These are phyloP conservation scores for Montipora capitata DNA, from an alignment of 92 coral and sea anemone genomes.

Conservation along the genomic window DNA sequence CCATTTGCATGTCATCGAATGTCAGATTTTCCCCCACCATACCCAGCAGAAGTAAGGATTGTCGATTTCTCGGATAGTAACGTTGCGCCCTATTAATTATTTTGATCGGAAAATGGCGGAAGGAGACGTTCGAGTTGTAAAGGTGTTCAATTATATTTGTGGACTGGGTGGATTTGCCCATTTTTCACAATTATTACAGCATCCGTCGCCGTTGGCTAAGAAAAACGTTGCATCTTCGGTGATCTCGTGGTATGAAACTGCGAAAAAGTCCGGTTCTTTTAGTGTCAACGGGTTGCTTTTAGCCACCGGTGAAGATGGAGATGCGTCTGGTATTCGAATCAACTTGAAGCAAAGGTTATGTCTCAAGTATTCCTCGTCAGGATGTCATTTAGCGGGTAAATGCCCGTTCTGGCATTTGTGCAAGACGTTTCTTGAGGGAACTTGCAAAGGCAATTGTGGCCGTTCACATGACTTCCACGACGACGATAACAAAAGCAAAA, in stretches of 20 bases:
- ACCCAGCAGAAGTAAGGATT: no score
- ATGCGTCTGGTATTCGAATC: constrained; percentile 32
- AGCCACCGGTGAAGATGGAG: constrained; percentile 30
- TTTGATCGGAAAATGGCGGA: not conserved
- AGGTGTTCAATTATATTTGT: constrained; percentile 71
- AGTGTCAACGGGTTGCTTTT: not conserved
- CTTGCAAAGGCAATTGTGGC: constrained; percentile 38
- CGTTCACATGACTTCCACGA: constrained; percentile 63
- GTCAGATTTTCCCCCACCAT: no score
- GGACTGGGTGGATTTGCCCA: constrained; percentile 60
- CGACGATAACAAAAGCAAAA: constrained; percentile 33
- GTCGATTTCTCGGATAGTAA: no score
- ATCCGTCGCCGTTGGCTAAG: constrained; percentile 65
- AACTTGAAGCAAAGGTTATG: constrained; percentile 60
- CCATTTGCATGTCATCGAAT: no score
- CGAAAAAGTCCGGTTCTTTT: not conserved
- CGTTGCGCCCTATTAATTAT: no score
- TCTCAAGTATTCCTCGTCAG: constrained; percentile 45
- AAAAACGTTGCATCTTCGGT: constrained; percentile 7
- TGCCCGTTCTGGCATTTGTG: constrained; percentile 44
- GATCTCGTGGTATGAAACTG: constrained; percentile 43
- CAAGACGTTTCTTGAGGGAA: constrained; percentile 54
- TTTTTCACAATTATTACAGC: constrained; percentile 44
- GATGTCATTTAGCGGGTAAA: constrained; percentile 36
- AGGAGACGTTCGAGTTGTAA: not conserved